These are phyloP conservation scores for Vimba vimba DNA, from an alignment of 2,113 vertebrate species.

Conservation along the genomic window DNA sequence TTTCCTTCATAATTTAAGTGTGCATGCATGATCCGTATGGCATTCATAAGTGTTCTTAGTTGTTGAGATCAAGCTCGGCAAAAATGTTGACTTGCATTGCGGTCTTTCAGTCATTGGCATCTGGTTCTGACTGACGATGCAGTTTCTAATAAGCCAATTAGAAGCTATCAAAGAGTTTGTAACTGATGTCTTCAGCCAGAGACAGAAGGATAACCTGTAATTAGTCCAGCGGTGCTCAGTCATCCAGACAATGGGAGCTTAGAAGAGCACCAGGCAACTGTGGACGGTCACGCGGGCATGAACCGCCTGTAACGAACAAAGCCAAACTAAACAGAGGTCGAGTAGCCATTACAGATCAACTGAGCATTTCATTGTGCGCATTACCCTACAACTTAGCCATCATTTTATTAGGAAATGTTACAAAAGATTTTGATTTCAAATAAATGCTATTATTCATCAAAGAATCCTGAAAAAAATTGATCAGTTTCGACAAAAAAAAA, in stretches of 20 bases:
- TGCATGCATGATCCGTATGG: background rate
- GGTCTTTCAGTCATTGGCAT: background rate
- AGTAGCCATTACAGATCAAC: background rate
- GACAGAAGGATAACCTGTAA: constrained; percentile 52
- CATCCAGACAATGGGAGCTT: background rate
- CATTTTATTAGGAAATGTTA: background rate
- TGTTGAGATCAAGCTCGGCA: background rate
- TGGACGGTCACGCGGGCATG: background rate
- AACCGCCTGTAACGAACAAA: background rate
- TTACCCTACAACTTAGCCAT: background rate
- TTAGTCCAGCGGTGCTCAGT: constrained; percentile 38
- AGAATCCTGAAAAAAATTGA: no score
- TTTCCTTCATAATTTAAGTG: constrained; percentile 24
- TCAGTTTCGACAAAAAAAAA: no score
- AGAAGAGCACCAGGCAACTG: constrained; percentile 18
- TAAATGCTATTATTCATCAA: no score
- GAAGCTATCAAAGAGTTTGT: constrained; percentile 42
- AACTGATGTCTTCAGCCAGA: constrained; percentile 43
- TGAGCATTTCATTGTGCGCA: background rate
- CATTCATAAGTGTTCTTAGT: constrained; percentile 2
- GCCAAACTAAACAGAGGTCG: background rate
- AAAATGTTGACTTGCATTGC: background rate
- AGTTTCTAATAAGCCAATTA: constrained; percentile 46
- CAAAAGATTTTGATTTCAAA: no score
- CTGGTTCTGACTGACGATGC: constrained; percentile 10